Evolutionary conservation across 2,888 invertebrate species (phyloP).

Genomic region (Conops quadrifasciatus): DNA sequence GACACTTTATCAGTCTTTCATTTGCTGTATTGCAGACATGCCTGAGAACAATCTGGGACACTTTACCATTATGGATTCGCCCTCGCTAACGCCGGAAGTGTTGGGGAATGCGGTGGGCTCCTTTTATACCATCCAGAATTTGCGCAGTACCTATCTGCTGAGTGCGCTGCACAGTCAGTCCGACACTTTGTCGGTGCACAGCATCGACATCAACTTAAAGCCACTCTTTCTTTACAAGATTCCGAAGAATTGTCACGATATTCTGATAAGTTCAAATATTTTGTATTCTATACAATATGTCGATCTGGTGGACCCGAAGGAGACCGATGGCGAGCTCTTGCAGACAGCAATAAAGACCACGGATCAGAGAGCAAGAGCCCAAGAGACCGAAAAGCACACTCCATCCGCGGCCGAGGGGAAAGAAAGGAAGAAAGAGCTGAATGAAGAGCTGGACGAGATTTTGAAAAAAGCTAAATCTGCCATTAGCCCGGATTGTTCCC

Average conservation of each 20-base stretch:
- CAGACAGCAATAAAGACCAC: slow-evolving; percentile 44
- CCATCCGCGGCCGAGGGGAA: slow-evolving; percentile 10
- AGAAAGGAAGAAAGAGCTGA: slow-evolving; percentile 23
- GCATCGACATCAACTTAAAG: slow-evolving; percentile 72
- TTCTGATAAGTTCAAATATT: slow-evolving; percentile 74
- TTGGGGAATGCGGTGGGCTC: slow-evolving; percentile 61
- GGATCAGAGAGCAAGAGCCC: slow-evolving; percentile 44
- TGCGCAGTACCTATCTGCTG: slow-evolving; percentile 61
- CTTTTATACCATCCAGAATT: slow-evolving; percentile 62
- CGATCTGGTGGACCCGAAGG: slow-evolving; percentile 58
- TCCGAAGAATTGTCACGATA: slow-evolving; percentile 70
- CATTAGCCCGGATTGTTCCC: slow-evolving; percentile 42
- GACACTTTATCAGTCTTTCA: not conserved
- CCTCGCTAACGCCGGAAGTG: slow-evolving; percentile 62
- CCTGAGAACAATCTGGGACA: slow-evolving; percentile 57
- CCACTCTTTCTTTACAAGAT: slow-evolving; percentile 77
- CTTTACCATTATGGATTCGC: slow-evolving; percentile 63
- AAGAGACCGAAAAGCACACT: slow-evolving; percentile 39
- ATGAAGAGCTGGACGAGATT: slow-evolving; percentile 17
- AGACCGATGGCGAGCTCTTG: slow-evolving; percentile 50
- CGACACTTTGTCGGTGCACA: slow-evolving; percentile 69
- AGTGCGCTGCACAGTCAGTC: slow-evolving; percentile 63
- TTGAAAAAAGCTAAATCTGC: not conserved
- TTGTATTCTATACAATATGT: slow-evolving; percentile 70
- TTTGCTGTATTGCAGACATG: slow-evolving; percentile 53